Percentiles rank a stretch among this genome's conserved stretches.
phyloP scores from a whole-genome alignment of 1,140 invertebrate species.

The Tetramorium alpestre region DNA sequence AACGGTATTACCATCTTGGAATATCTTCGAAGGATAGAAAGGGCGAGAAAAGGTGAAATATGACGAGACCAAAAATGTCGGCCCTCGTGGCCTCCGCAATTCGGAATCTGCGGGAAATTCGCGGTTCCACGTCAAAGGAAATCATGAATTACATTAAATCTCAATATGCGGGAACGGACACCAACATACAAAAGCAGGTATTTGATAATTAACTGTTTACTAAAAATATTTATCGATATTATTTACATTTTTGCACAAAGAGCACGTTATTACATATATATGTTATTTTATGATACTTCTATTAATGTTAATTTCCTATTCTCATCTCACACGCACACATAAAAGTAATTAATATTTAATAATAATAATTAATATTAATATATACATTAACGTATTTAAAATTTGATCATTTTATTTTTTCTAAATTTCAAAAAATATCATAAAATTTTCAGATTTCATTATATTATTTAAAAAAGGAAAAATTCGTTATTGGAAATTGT shows the following conservation, averaged over 20 bases:
- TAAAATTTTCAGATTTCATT: not conserved
- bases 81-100: constrained; percentile 79
- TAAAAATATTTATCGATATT: not conserved
- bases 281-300: not conserved
- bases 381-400: not conserved
- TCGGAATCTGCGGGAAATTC: constrained; percentile 77
- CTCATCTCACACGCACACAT: not conserved
- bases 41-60: constrained; percentile 35
- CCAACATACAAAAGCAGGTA: constrained; percentile 77
- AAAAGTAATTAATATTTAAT: not conserved
- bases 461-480: not conserved
- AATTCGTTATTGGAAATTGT: not conserved
- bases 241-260: not conserved
- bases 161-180: constrained; percentile 73
- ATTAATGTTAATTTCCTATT: constrained; percentile 20
- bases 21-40: not conserved
- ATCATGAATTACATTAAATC: constrained; percentile 82
- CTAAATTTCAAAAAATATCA: not conserved
- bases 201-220: not conserved
- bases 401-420: not conserved
- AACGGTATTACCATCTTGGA: not conserved
- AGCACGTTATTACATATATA: too few species aligned
- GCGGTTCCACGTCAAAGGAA: constrained; percentile 81
- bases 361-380: not conserved
- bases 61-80: constrained; percentile 79